Evolutionary conservation across 2,888 invertebrate species (phyloP).

Genomic region (Trachelus tabidus): DNA sequence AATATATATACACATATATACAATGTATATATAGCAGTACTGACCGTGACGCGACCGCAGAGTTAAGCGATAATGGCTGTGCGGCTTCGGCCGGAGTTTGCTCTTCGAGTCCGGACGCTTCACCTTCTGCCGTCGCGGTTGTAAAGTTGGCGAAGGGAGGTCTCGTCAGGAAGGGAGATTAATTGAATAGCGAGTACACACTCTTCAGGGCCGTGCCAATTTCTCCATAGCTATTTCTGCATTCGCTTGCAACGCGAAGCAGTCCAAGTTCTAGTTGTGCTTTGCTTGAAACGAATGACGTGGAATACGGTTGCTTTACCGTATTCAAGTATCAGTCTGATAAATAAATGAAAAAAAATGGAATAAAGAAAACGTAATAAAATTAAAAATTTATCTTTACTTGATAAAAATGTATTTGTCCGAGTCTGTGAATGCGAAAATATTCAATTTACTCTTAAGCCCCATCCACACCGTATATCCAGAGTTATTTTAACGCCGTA

Average conservation of each 20-base stretch:
- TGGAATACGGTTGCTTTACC: too few species aligned
- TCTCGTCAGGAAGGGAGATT: slow-evolving; percentile 34
- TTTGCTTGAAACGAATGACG: too few species aligned
- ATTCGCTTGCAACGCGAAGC: too few species aligned
- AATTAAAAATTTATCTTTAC: too few species aligned
- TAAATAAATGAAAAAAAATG: background rate
- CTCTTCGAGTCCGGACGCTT: background rate
- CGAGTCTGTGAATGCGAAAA: too few species aligned
- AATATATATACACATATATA: background rate
- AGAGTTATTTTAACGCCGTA: too few species aligned
- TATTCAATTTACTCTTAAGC: too few species aligned
- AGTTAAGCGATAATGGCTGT: background rate
- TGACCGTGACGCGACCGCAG: too few species aligned
- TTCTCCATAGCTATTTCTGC: background rate
- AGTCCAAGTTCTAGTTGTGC: too few species aligned
- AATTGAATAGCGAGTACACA: slow-evolving; percentile 35
- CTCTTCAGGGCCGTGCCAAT: slow-evolving; percentile 26
- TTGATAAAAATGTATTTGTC: too few species aligned
- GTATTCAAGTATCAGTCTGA: too few species aligned
- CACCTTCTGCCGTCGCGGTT: slow-evolving; percentile 9
- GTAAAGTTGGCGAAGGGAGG: slow-evolving; percentile 20
- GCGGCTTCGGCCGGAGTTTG: background rate
- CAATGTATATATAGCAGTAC: background rate
- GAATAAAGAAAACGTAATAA: background rate
- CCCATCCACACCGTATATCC: too few species aligned